Evolutionary conservation across 2,797 vertebrate species (phyloP).

Genomic region (Pseudopleuronectes americanus): DNA sequence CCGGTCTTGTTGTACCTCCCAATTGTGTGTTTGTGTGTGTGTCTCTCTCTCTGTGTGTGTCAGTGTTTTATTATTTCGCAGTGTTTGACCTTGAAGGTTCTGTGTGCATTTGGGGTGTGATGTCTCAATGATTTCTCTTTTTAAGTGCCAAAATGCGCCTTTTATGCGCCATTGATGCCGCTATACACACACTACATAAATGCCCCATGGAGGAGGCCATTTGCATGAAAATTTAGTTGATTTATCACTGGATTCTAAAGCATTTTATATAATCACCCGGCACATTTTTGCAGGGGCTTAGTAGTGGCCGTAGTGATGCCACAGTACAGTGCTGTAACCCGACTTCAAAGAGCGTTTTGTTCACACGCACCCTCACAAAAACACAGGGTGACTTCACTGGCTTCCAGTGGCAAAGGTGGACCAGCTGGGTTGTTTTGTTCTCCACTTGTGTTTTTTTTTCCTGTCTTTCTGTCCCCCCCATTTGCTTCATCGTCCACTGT

Average conservation of each 20-base stretch:
- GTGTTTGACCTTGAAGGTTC: conserved; percentile 82
- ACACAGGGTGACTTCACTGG: conserved; percentile 80
- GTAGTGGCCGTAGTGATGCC: conserved; percentile 86
- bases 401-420: conserved; percentile 82
- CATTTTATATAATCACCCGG: conserved; percentile 80
- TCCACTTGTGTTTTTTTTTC: conserved; percentile 62
- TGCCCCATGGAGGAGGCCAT: conserved; percentile 72
- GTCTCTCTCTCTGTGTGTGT: conserved; percentile 51
- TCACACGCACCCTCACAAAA: conserved; percentile 81
- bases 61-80: conserved; percentile 74
- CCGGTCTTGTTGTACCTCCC: conserved; percentile 77
- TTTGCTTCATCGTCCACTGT: conserved; percentile 56
- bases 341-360: conserved; percentile 85
- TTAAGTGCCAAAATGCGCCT: conserved; percentile 76
- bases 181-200: conserved; percentile 78
- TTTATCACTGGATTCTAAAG: conserved; percentile 83
- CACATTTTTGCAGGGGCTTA: conserved; percentile 85
- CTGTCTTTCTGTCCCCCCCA: conserved; percentile 46
- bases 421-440: conserved; percentile 84
- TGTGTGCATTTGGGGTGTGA: conserved; percentile 74
- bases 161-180: conserved; percentile 76
- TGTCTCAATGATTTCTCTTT: conserved; percentile 78
- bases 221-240: conserved; percentile 85
- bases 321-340: conserved; percentile 82
- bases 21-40: conserved; percentile 74